Conservation (phyloP, 2,113 vertebrate genomes). For the Oryzias javanicus region DNA sequence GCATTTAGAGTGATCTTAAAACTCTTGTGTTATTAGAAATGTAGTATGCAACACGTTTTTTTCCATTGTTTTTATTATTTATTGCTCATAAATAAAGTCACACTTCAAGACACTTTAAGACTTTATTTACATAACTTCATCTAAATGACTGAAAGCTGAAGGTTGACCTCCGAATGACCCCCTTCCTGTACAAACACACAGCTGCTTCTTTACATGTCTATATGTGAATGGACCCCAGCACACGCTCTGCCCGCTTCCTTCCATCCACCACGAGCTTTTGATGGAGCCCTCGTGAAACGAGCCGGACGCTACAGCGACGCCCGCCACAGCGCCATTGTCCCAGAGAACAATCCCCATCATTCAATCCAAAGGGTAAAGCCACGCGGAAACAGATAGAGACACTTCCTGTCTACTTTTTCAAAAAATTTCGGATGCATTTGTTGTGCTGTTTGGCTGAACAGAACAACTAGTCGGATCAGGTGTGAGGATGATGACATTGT, state of each 20-base stretch:
- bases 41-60: too few relatives aligned
- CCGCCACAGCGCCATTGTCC: constrained; percentile 66
- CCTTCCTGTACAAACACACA: too few relatives aligned
- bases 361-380: constrained; percentile 55
- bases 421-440: constrained; percentile 56
- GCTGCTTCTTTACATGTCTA: too few relatives aligned
- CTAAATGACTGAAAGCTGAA: too few relatives aligned
- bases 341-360: constrained; percentile 53
- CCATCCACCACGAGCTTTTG: constrained; percentile 40
- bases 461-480: constrained; percentile 33
- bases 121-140: too few relatives aligned
- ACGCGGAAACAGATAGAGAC: constrained; percentile 54
- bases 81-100: too few relatives aligned
- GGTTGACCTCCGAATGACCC: too few relatives aligned
- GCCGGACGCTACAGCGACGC: constrained; percentile 65
- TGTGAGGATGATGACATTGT: constrained; percentile 26
- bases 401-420: constrained; percentile 67
- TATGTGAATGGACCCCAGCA: constrained; percentile 31
- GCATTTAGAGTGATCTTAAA: too few relatives aligned
- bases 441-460: constrained; percentile 20
- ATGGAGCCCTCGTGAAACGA: constrained; percentile 36
- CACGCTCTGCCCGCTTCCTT: constrained; percentile 26
- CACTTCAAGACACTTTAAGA: too few relatives aligned
- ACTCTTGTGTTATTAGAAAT: too few relatives aligned
- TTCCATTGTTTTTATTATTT: too few relatives aligned